Conservation (phyloP, 2,888 invertebrate species). For the Nomada fabriciana region DNA sequence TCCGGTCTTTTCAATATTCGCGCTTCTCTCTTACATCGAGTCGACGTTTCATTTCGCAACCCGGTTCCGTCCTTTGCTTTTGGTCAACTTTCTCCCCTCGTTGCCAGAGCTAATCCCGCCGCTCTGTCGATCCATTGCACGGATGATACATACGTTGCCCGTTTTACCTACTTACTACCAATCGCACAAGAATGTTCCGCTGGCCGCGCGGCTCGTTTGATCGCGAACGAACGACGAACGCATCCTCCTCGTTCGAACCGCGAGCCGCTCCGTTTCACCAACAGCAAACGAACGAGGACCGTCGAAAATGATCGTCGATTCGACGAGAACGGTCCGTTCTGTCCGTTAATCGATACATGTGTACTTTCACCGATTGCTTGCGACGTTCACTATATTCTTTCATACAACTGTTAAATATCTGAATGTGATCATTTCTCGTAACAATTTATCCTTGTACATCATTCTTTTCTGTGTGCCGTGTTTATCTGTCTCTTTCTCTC, state of each 20-base stretch:
- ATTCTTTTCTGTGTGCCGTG: constrained; percentile 31
- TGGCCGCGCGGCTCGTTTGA: neutral
- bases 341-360: neutral
- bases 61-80: neutral
- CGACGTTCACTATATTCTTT: neutral
- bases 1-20: neutral
- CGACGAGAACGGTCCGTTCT: neutral
- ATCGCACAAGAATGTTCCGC: neutral
- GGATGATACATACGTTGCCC: neutral
- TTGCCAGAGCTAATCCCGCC: neutral
- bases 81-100: neutral
- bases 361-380: constrained; percentile 28
- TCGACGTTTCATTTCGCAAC: neutral
- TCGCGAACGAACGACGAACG: no score
- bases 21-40: neutral
- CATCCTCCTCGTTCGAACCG: no score
- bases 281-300: neutral
- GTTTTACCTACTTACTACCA: neutral
- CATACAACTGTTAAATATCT: constrained; percentile 16
- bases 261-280: neutral
- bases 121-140: neutral
- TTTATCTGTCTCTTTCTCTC: constrained; percentile 16
- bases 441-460: neutral
- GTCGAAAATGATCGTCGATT: constrained; percentile 4
- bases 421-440: constrained; percentile 41